Evolutionary conservation across 2,888 invertebrate species (phyloP).

Genomic region (Parasteatoda lunata): DNA sequence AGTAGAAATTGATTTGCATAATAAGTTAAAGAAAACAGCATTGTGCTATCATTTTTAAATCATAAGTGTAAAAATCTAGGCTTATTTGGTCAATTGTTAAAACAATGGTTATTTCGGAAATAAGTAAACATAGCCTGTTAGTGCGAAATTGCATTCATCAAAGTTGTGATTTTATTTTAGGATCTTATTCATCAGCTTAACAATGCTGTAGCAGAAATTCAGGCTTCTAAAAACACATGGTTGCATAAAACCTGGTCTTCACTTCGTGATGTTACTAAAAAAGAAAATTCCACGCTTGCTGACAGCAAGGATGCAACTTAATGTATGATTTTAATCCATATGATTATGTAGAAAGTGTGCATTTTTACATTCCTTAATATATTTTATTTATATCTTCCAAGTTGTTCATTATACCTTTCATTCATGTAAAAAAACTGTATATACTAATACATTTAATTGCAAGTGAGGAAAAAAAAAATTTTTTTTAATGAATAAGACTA

Average conservation of each 20-base stretch:
- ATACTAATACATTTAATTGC: background rate
- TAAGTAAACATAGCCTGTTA: too few relatives aligned
- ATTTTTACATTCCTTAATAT: background rate
- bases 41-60: too few relatives aligned
- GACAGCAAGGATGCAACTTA: conserved; percentile 56
- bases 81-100: too few relatives aligned
- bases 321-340: background rate
- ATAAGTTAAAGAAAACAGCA: too few relatives aligned
- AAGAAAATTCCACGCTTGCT: conserved; percentile 68
- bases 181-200: conserved; percentile 92
- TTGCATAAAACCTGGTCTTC: conserved; percentile 90
- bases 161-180: conserved; percentile 75
- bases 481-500: background rate
- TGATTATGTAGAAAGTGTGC: background rate
- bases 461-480: background rate
- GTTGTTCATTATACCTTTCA: background rate
- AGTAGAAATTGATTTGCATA: too few relatives aligned
- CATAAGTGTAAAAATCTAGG: too few relatives aligned
- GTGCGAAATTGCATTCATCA: too few relatives aligned
- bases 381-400: background rate
- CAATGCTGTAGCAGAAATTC: conserved; percentile 85
- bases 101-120: too few relatives aligned
- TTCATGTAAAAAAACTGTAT: background rate
- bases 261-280: conserved; percentile 77
- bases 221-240: conserved; percentile 85